phyloP scores from a whole-genome alignment of 2,113 vertebrate genomes.

The Austrofundulus limnaeus region DNA sequence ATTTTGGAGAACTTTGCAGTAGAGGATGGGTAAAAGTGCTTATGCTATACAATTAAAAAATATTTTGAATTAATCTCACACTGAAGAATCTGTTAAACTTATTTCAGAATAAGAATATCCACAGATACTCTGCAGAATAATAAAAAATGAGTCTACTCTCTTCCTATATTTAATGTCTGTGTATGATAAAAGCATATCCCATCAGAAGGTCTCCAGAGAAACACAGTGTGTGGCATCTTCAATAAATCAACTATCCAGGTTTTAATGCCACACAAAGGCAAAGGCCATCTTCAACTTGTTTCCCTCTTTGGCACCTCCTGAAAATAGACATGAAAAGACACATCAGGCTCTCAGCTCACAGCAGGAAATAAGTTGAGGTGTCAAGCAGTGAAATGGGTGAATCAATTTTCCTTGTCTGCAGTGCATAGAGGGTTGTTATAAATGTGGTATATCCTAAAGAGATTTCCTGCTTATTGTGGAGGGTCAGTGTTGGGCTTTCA shows the following conservation, averaged over 20 bases:
- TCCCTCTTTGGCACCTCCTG: conserved; percentile 23
- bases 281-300: conserved; percentile 32
- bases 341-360: conserved; percentile 35
- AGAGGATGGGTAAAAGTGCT: conserved; percentile 81
- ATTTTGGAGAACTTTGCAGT: conserved; percentile 78
- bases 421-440: conserved; percentile 28
- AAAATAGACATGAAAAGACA: conserved; percentile 55
- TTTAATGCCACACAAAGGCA: conserved; percentile 49
- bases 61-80: not conserved
- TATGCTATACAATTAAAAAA: conserved; percentile 9
- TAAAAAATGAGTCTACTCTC: conserved; percentile 16
- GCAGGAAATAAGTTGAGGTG: conserved; percentile 51
- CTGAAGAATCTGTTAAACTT: too few relatives aligned
- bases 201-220: conserved; percentile 12
- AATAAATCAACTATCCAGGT: conserved; percentile 52
- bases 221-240: conserved; percentile 24
- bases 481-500: conserved; percentile 19
- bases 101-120: conserved; percentile 2
- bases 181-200: conserved; percentile 28
- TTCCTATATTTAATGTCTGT: conserved; percentile 29
- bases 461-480: conserved; percentile 5
- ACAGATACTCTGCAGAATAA: conserved; percentile 3
- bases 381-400: conserved; percentile 38
- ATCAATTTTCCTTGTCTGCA: conserved; percentile 44
- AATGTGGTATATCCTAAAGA: conserved; percentile 1